Base-by-base conservation (phyloP, 2,888 invertebrate species). In the Pyrrhia umbra region DNA sequence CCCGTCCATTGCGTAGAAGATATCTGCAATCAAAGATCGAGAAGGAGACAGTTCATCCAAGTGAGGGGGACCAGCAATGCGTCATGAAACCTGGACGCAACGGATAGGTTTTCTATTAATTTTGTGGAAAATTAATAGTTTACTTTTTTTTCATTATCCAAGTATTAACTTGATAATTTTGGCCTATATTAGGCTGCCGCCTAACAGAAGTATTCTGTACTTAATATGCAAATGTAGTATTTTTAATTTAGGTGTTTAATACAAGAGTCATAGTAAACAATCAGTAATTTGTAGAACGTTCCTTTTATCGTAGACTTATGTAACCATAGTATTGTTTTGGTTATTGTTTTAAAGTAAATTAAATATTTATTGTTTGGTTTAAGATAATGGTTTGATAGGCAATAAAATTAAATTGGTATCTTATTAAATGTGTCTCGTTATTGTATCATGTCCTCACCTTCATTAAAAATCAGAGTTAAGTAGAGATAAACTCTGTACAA, bases 111-210 rank as follows among this genome's bases (percentile, higher is more conserved):
- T 46, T 56, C 54, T 63, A 39, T 49, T 63, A 59, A 52, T 75
- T 63, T 47, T 39, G 21, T 8, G 39, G 25, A 50, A 74, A 57
- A 45, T 63, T 68, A 58, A 30, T 70, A 51, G 50, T 54, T 34
- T 6, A 8, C 27, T 68, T 18, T 18, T 13, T 15, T 15, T n/a
- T 37, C 18, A 51, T 57, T 70, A 62, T 68, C 21, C 68, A 80
- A 83, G 82, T 75, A 69, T 70, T 56, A 59, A 75, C 82, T 85
- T 80, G 61, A 27, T 42, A 73, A 66, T 62, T 70, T 69, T 72
- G 79, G 83, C 90, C 92, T 92, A 90, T 75, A 89, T 88, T 90
- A 91, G 91, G 91, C 81, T 78, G 8, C 90, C 87, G 91, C 92
- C 90, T 92, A 85, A 72, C 84, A 89, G 84, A 90, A 89, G 86